phyloP scores from a whole-genome alignment of 1,140 invertebrate species.

The Neodiprion virginianus region DNA sequence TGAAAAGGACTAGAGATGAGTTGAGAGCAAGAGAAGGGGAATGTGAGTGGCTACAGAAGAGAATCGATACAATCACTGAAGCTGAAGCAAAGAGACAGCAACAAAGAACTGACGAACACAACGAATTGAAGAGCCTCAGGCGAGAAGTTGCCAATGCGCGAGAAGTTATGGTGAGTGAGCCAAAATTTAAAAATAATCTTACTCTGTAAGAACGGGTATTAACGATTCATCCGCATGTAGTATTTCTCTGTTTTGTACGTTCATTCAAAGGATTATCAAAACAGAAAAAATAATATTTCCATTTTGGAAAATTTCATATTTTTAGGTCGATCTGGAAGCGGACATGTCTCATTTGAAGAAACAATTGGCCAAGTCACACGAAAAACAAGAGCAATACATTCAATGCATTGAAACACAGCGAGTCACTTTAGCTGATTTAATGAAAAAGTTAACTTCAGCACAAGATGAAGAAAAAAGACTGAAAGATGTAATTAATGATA shows the following conservation, averaged over 20 bases:
- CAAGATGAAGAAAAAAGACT: conserved; percentile 43
- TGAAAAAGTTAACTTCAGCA: conserved; percentile 28
- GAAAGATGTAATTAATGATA: conserved; percentile 35
- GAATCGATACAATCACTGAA: conserved; percentile 47
- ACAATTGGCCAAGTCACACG: conserved; percentile 37
- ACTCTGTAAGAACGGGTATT: not conserved
- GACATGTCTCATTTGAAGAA: conserved; percentile 57
- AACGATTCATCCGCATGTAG: not conserved
- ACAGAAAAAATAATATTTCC: not conserved
- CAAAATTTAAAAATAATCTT: not conserved
- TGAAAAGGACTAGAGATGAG: conserved; percentile 63
- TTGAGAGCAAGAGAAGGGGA: conserved; percentile 62
- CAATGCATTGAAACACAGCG: conserved; percentile 31
- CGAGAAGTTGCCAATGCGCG: conserved; percentile 51
- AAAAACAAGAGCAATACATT: conserved; percentile 36
- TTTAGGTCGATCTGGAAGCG: conserved; percentile 57
- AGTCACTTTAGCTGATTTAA: conserved; percentile 37
- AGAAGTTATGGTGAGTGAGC: conserved; percentile 47
- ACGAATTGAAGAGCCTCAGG: conserved; percentile 60
- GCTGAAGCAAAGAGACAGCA: conserved; percentile 49
- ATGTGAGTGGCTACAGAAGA: conserved; percentile 61
- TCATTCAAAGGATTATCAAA: not conserved
- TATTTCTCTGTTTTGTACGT: conserved; percentile 2
- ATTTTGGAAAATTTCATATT: conserved; percentile 13
- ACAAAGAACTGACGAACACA: conserved; percentile 48